Conservation (phyloP, 2,113 vertebrate species). For the Heterotis niloticus region DNA sequence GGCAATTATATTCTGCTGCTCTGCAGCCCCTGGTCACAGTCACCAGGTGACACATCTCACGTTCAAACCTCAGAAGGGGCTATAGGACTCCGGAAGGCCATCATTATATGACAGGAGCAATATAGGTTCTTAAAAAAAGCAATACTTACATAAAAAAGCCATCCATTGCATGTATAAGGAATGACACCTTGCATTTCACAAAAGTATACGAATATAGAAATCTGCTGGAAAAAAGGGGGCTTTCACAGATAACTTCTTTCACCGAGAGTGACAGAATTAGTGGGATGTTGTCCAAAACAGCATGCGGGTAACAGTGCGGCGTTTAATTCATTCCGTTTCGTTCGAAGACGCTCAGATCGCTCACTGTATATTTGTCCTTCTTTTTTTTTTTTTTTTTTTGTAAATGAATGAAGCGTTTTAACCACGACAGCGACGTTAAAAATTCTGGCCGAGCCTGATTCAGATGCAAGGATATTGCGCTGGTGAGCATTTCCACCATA, state of each 20-base stretch:
- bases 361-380: no score
- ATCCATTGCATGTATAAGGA: neutral
- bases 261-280: no score
- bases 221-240: no score
- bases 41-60: neutral
- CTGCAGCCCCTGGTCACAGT: neutral
- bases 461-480: no score
- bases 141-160: neutral
- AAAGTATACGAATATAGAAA: no score
- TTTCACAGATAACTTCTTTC: no score
- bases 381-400: neutral
- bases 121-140: constrained; percentile 5
- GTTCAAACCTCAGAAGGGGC: neutral
- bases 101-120: neutral
- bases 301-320: no score
- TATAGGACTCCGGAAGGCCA: neutral
- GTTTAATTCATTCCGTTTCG: no score
- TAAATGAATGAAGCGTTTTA: constrained; percentile 1
- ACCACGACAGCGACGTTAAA: neutral
- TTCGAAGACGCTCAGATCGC: no score
- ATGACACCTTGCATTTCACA: no score
- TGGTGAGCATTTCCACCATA: neutral
- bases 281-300: no score
- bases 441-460: neutral
- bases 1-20: constrained; percentile 17